A percentile compares a stretch with the other conserved stretches of the same genome.
Conservation (phyloP, 1,140 invertebrate genomes). For the Conopomorpha cramerella region DNA sequence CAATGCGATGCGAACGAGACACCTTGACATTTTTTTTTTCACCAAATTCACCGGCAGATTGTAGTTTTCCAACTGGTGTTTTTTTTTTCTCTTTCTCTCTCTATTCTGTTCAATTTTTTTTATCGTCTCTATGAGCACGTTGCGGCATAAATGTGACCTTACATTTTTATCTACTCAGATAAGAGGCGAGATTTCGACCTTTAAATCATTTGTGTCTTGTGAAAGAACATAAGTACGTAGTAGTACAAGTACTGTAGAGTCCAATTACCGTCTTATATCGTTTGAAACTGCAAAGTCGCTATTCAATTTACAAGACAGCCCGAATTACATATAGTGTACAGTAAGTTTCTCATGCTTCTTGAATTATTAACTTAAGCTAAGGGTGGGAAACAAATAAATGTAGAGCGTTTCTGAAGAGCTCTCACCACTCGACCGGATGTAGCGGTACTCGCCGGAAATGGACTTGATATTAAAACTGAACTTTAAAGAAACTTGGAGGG, state of each 20-base stretch:
- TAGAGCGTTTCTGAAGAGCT: not conserved
- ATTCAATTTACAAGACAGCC: too few relatives aligned
- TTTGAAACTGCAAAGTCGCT: too few relatives aligned
- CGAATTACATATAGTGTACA: too few relatives aligned
- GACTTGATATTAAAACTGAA: conserved; percentile 20
- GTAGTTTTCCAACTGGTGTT: not conserved
- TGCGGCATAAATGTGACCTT: conserved; percentile 38
- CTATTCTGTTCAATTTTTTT: too few relatives aligned
- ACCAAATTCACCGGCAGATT: conserved; percentile 5
- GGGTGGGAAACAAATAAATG: too few relatives aligned
- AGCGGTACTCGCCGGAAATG: conserved; percentile 28
- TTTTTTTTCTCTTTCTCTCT: too few relatives aligned
- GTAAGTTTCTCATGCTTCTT: too few relatives aligned
- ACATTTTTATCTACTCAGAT: conserved; percentile 34
- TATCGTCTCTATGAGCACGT: too few relatives aligned
- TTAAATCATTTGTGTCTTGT: conserved; percentile 37
- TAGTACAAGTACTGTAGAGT: conserved; percentile 24
- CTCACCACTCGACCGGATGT: conserved; percentile 23
- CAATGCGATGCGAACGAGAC: conserved; percentile 28
- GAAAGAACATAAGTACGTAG: too few relatives aligned
- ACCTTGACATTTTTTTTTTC: conserved; percentile 46
- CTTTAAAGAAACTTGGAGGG: conserved; percentile 5
- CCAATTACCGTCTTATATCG: conserved; percentile 56
- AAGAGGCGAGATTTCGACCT: conserved; percentile 47
- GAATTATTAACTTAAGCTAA: too few relatives aligned